phyloP scores from a whole-genome alignment of 2,113 vertebrate genomes.

The Zosterops borbonicus region DNA sequence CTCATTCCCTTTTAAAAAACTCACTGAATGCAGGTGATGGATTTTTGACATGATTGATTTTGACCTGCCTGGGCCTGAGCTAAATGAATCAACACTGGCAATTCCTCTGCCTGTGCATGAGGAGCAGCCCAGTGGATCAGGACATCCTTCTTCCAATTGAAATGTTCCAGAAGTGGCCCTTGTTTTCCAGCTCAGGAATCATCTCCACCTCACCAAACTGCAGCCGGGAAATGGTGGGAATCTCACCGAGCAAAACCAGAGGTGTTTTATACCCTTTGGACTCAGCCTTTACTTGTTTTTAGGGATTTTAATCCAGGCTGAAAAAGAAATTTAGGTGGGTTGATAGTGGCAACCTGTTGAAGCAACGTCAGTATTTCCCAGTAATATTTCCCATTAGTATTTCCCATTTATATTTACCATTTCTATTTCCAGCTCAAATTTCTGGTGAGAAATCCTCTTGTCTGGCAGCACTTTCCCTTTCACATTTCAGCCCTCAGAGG shows the following conservation, averaged over 20 bases:
- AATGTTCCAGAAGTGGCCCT: background rate
- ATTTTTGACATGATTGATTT: slow-evolving; percentile 77
- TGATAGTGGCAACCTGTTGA: background rate
- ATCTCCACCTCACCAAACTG: background rate
- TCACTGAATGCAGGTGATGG: slow-evolving; percentile 65
- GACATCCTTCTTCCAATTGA: slow-evolving; percentile 35
- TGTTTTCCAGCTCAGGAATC: background rate
- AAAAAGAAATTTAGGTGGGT: background rate
- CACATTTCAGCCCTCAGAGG: background rate
- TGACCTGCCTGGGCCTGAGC: slow-evolving; percentile 69
- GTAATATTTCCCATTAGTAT: background rate
- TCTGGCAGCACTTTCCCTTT: background rate
- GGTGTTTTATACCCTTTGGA: background rate
- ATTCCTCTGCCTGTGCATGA: slow-evolving; percentile 40
- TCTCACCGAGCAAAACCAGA: background rate
- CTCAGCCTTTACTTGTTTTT: background rate
- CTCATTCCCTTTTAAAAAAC: slow-evolving; percentile 37
- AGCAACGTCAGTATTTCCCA: background rate
- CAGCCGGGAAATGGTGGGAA: background rate
- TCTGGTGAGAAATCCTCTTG: background rate
- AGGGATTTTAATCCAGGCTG: background rate
- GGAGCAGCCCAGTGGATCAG: slow-evolving; percentile 22
- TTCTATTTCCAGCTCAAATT: background rate
- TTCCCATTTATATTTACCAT: background rate
- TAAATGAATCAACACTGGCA: slow-evolving; percentile 68